A percentile compares a stretch with the other conserved stretches of the same genome.
phyloP scores from a whole-genome alignment of 1,140 invertebrate species.

The Whitmania pigra region DNA sequence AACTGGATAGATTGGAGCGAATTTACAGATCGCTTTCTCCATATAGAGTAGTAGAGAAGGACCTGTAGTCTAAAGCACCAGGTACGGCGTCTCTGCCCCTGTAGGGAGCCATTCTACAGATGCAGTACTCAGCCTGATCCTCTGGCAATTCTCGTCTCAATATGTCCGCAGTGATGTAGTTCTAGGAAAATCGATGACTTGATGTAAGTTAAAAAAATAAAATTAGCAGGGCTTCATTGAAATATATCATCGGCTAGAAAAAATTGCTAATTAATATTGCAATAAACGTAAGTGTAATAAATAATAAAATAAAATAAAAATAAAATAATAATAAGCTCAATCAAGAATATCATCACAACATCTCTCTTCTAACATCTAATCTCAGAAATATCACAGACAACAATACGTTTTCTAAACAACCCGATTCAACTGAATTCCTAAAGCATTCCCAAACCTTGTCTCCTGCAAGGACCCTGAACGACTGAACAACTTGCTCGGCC shows the following conservation, averaged over 20 bases:
- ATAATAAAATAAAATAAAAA: too few relatives aligned
- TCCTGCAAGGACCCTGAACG: slow-evolving; percentile 94
- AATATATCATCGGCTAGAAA: too few relatives aligned
- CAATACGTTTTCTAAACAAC: not conserved
- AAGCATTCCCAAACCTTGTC: slow-evolving; percentile 66
- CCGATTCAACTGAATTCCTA: not conserved
- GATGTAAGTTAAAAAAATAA: not conserved
- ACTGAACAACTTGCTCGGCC: slow-evolving; percentile 83
- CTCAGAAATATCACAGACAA: not conserved
- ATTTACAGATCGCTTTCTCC: slow-evolving; percentile 51
- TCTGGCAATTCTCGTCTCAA: slow-evolving; percentile 88
- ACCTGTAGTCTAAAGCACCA: slow-evolving; percentile 92
- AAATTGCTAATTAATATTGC: not conserved
- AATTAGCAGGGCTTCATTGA: too few relatives aligned
- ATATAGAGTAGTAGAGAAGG: slow-evolving; percentile 94
- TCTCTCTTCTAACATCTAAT: too few relatives aligned
- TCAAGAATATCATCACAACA: too few relatives aligned
- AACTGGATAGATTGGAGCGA: not conserved
- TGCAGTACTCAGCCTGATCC: slow-evolving; percentile 98
- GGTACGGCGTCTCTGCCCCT: slow-evolving; percentile 53
- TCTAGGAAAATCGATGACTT: slow-evolving; percentile 49
- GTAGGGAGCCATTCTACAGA: slow-evolving; percentile 91
- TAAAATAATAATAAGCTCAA: too few relatives aligned
- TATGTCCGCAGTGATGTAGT: slow-evolving; percentile 93
- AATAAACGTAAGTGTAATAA: not conserved